These are phyloP conservation scores for Lordiphosa collinella DNA, from an alignment of 1,140 invertebrate species.

Conservation along the genomic window DNA sequence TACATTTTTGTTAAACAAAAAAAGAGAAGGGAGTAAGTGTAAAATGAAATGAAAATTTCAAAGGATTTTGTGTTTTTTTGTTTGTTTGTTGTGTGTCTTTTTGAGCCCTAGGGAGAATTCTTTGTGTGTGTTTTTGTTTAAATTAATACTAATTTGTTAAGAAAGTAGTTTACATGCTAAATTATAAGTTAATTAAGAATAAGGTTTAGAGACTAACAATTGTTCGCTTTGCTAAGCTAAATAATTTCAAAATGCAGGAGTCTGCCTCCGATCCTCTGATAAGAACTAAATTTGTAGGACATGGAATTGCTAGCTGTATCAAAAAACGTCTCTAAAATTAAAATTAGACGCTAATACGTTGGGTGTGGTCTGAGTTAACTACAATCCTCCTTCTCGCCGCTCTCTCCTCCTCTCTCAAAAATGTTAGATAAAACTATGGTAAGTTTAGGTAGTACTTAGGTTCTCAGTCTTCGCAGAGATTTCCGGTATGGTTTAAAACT, in stretches of 20 bases:
- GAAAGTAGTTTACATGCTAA: no score
- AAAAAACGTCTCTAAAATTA: conserved; percentile 35
- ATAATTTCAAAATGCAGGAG: conserved; percentile 44
- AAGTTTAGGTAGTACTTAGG: conserved; percentile 75
- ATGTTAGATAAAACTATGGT: conserved; percentile 10
- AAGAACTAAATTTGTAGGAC: conserved; percentile 67
- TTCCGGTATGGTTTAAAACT: conserved; percentile 48
- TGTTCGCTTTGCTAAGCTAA: conserved; percentile 32
- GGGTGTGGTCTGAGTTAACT: conserved; percentile 57
- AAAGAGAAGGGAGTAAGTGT: conserved; percentile 34
- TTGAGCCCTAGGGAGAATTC: conserved; percentile 78
- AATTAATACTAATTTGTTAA: conserved; percentile 31
- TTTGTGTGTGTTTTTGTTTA: conserved; percentile 51
- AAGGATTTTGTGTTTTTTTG: conserved; percentile 17
- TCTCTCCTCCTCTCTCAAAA: conserved; percentile 10
- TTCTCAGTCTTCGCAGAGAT: conserved; percentile 80
- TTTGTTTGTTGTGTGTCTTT: conserved; percentile 10
- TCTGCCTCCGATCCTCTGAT: conserved; percentile 11
- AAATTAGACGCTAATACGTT: conserved; percentile 71
- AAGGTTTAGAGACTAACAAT: neutral
- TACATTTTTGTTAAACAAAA: conserved; percentile 70
- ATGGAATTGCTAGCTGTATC: conserved; percentile 77
- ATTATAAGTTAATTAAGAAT: no score
- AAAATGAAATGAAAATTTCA: conserved; percentile 20
- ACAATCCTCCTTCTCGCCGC: conserved; percentile 4